Conservation (phyloP, 2,888 invertebrate genomes). For the Drosophila anomelani region DNA sequence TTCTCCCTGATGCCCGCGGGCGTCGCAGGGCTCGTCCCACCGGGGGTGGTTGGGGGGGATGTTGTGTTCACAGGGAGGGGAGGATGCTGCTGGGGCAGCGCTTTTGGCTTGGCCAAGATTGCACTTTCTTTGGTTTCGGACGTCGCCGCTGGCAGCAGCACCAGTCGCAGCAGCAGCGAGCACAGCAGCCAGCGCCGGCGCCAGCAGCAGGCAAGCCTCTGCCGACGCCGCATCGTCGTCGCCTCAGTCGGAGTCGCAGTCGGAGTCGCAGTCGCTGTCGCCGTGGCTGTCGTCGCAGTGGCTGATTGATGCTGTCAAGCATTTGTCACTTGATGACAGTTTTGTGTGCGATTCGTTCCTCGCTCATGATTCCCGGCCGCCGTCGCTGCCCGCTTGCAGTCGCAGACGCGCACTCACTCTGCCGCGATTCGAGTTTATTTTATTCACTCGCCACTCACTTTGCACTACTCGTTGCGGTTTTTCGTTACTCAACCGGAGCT, state of each 20-base stretch:
- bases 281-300: constrained; percentile 45
- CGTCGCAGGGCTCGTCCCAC: constrained; percentile 10
- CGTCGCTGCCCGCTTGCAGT: constrained; percentile 31
- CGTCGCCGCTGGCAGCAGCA: constrained; percentile 34
- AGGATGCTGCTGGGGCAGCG: constrained; percentile 23
- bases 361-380: constrained; percentile 77
- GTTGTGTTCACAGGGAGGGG: constrained; percentile 51
- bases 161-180: constrained; percentile 43
- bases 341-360: constrained; percentile 82
- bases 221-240: constrained; percentile 64
- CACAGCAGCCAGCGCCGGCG: constrained; percentile 33
- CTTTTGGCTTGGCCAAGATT: constrained; percentile 21
- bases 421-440: constrained; percentile 27
- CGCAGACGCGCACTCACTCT: constrained; percentile 42
- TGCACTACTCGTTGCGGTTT: constrained; percentile 51
- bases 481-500: constrained; percentile 15
- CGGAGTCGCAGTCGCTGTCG: constrained; percentile 67
- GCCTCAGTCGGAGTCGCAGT: constrained; percentile 73
- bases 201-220: constrained; percentile 33
- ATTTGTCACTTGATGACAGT: constrained; percentile 84
- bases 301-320: constrained; percentile 83
- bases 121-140: constrained; percentile 54
- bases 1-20: constrained; percentile 81
- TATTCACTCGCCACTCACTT: constrained; percentile 64
- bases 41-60: neutral